These are phyloP conservation scores for Pomacea maculata DNA, from an alignment of 1,140 invertebrate genomes.

Conservation along the genomic window DNA sequence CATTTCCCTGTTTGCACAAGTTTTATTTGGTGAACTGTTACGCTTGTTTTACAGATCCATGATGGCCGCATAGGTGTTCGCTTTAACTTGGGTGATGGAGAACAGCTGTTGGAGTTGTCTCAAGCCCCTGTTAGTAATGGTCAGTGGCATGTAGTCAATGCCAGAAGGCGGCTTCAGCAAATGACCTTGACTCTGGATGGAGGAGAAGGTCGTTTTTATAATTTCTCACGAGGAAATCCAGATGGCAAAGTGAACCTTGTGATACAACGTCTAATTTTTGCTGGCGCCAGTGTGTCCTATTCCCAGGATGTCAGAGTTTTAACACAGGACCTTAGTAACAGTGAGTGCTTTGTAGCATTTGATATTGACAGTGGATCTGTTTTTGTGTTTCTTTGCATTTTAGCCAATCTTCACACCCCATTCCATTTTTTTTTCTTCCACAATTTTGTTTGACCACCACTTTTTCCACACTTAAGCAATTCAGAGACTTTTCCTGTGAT, in stretches of 20 bases:
- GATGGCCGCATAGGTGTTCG: constrained; percentile 77
- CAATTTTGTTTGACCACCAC: too few species aligned
- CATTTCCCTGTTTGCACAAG: too few species aligned
- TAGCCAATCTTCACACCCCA: too few species aligned
- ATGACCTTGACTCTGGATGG: constrained; percentile 94
- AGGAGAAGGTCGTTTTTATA: constrained; percentile 92
- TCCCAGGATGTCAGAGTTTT: constrained; percentile 18
- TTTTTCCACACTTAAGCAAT: too few species aligned
- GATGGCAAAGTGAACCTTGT: constrained; percentile 15
- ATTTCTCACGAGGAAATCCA: constrained; percentile 75
- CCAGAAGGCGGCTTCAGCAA: constrained; percentile 84
- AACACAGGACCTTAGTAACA: constrained; percentile 11
- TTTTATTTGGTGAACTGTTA: too few species aligned
- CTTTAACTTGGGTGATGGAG: constrained; percentile 91
- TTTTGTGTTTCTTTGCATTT: too few species aligned
- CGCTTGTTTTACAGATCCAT: constrained; percentile 73
- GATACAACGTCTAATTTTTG: constrained; percentile 20
- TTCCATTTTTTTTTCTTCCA: too few species aligned
- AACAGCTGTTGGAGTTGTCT: constrained; percentile 87
- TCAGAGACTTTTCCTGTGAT: too few species aligned
- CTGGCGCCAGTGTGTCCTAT: constrained; percentile 21
- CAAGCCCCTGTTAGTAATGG: constrained; percentile 92
- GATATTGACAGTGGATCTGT: background rate
- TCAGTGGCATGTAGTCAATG: constrained; percentile 92
- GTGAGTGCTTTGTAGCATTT: constrained; percentile 3